These are phyloP conservation scores for Melanostoma scalare DNA, from an alignment of 2,888 invertebrate species.

Conservation along the genomic window DNA sequence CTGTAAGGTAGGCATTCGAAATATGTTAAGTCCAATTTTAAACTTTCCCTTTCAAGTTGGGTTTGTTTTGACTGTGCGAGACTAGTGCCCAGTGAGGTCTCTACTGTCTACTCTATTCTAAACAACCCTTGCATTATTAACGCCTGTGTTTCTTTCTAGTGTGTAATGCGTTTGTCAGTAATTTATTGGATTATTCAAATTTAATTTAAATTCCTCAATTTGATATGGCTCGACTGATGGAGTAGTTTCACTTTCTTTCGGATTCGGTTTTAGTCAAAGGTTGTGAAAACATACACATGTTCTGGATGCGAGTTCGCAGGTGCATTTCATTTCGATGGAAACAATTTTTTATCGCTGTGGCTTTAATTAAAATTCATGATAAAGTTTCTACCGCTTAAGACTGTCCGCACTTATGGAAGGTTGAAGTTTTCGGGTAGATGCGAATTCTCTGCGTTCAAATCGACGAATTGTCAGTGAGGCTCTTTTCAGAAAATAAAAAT, in stretches of 20 bases:
- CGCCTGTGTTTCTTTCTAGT: constrained; percentile 49
- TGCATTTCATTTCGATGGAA: background rate
- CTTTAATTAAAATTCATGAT: no score
- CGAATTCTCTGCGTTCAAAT: no score
- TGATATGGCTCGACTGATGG: constrained; percentile 35
- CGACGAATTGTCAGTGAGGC: no score
- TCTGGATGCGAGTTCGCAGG: constrained; percentile 35
- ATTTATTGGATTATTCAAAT: constrained; percentile 72
- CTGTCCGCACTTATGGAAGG: no score
- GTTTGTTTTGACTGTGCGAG: constrained; percentile 45
- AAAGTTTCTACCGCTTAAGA: no score
- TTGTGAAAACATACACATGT: constrained; percentile 62
- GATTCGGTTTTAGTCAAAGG: background rate
- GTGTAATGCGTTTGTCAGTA: constrained; percentile 62
- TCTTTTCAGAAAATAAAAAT: no score
- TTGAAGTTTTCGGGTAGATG: no score
- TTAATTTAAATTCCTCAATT: constrained; percentile 67
- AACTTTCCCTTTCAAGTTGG: constrained; percentile 5
- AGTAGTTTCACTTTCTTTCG: background rate
- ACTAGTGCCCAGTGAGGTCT: constrained; percentile 1
- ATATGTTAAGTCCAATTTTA: constrained; percentile 31
- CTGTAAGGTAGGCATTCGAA: constrained; percentile 34
- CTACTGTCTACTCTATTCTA: background rate
- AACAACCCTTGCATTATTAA: constrained; percentile 44
- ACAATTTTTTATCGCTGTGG: no score